phyloP scores from a whole-genome alignment of 2,888 invertebrate species.

The Alentia gelatinosa region DNA sequence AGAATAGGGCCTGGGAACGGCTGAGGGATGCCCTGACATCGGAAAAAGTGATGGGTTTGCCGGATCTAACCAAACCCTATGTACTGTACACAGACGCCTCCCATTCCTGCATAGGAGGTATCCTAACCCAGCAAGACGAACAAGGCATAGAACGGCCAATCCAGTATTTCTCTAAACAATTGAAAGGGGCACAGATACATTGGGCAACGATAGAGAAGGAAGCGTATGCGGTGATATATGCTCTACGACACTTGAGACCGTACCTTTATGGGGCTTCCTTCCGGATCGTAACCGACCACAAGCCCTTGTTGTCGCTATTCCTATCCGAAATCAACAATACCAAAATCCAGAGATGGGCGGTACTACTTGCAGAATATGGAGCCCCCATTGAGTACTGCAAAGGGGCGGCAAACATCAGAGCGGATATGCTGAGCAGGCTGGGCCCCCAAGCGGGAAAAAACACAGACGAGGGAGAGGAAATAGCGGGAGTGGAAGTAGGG shows the following conservation, averaged over 20 bases:
- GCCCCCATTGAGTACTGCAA: conserved; percentile 2
- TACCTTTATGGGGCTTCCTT: conserved; percentile 46
- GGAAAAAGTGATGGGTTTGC: conserved; percentile 65
- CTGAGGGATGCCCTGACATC: conserved; percentile 60
- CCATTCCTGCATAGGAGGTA: conserved; percentile 62
- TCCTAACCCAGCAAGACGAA: conserved; percentile 62
- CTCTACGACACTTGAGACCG: conserved; percentile 28
- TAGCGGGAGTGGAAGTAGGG: background rate
- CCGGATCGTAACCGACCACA: background rate
- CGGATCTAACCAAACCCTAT: conserved; percentile 63
- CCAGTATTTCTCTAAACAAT: background rate
- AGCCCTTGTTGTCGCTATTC: conserved; percentile 4
- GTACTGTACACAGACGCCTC: conserved; percentile 65
- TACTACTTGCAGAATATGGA: background rate
- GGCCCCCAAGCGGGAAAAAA: background rate
- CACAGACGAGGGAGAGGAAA: background rate
- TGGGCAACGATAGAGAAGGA: too few relatives aligned
- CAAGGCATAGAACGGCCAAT: conserved; percentile 25
- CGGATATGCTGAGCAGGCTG: background rate
- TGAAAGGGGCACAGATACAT: background rate
- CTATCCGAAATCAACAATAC: background rate
- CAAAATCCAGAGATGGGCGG: background rate
- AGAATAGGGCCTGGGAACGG: background rate
- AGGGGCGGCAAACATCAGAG: background rate
- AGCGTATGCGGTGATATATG: too few relatives aligned